phyloP scores from a whole-genome alignment of 1,140 invertebrate genomes.

The Chelonus insularis region DNA sequence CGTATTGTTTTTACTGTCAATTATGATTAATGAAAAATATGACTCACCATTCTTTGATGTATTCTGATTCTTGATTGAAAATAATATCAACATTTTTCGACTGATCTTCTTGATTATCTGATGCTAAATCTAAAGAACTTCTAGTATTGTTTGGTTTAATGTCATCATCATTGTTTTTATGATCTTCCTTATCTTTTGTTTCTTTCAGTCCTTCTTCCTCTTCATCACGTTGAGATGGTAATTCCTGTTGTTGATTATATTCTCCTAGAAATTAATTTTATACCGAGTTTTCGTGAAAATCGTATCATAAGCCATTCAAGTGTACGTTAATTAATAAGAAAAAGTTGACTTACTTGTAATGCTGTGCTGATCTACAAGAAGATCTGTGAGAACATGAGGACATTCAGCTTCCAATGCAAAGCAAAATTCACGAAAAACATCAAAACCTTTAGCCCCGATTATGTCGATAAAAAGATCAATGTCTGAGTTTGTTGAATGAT shows the following conservation, averaged over 20 bases:
- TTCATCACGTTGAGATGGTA: conserved; percentile 9
- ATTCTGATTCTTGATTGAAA: background rate
- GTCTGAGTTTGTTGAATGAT: conserved; percentile 41
- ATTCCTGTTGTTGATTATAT: background rate
- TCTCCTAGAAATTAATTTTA: too few relatives aligned
- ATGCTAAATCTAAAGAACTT: background rate
- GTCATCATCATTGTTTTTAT: conserved; percentile 24
- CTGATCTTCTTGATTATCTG: conserved; percentile 7
- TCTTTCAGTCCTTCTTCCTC: background rate
- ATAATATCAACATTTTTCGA: background rate
- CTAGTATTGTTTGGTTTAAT: conserved; percentile 13
- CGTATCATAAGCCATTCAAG: too few relatives aligned
- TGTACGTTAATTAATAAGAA: too few relatives aligned
- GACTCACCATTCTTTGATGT: conserved; percentile 34
- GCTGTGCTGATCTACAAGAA: conserved; percentile 50
- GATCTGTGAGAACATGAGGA: conserved; percentile 60
- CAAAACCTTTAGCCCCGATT: conserved; percentile 60
- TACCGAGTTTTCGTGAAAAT: too few relatives aligned
- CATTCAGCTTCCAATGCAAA: conserved; percentile 62
- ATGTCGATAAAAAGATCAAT: conserved; percentile 59
- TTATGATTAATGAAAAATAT: too few relatives aligned
- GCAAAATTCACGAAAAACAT: conserved; percentile 62
- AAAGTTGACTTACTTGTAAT: conserved; percentile 36
- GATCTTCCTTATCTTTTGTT: too few relatives aligned
- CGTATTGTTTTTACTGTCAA: too few relatives aligned